Percentiles rank a stretch among this genome's conserved stretches.
Evolutionary conservation across 2,797 vertebrate genomes (phyloP).

Genomic region (Caiman crocodilus): DNA sequence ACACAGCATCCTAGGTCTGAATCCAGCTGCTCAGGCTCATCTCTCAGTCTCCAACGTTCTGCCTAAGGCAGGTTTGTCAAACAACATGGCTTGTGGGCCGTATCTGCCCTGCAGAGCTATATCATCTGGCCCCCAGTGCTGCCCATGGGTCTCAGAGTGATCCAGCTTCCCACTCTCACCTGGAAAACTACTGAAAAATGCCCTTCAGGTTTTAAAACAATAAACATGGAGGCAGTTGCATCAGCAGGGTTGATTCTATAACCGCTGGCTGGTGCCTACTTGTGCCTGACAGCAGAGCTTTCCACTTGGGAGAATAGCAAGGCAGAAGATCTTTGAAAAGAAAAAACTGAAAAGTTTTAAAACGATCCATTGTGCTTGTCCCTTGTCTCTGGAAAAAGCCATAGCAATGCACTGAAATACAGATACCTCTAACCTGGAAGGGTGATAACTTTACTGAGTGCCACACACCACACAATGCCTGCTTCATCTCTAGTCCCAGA

Average conservation of each 20-base stretch:
- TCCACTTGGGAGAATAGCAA: neutral
- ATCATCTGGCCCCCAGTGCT: too few species aligned
- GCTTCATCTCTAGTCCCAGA: too few species aligned
- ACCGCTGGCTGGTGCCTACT: neutral
- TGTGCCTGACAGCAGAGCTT: neutral
- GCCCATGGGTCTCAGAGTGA: too few species aligned
- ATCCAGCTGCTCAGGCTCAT: neutral
- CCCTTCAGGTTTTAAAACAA: neutral
- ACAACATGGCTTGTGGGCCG: too few species aligned
- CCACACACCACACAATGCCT: too few species aligned
- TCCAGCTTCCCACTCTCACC: neutral
- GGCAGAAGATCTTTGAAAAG: neutral
- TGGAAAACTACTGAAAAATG: neutral
- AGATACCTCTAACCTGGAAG: neutral
- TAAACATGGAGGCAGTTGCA: constrained; percentile 30
- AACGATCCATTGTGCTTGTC: neutral
- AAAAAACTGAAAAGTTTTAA: neutral
- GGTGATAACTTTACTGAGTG: neutral
- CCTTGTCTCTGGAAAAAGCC: neutral
- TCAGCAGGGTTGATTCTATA: constrained; percentile 3
- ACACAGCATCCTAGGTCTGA: fast-evolving
- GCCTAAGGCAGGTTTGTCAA: too few species aligned
- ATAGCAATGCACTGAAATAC: neutral
- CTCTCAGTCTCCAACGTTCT: neutral
- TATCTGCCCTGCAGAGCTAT: too few species aligned